Evolutionary conservation across 2,797 vertebrate species (phyloP), one percentile per base, ranked within the genome.

Genomic region (Corythornis leucogaster): DNA sequence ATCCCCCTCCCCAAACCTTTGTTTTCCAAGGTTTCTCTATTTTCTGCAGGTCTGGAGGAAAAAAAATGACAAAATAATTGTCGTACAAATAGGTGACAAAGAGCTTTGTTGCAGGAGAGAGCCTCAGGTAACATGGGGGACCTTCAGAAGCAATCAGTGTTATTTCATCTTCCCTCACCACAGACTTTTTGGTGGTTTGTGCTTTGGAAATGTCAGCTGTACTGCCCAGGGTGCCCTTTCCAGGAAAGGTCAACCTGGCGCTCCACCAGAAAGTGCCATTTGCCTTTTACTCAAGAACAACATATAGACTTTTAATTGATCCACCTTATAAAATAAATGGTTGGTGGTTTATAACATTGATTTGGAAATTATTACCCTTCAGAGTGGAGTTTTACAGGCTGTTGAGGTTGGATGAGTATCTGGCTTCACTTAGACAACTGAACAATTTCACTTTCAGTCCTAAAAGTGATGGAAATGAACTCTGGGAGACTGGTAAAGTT

Each of bases 121-220:
- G 48, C 87, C 71, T 42, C 1, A 2, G 55, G 68, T 45, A 13
- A 12, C 14, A 22, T 4, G 0, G 7, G 13, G 19, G 63, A 48
- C 22, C 35, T 83, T 94, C 85, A 70, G 80, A 89, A 83, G 50
- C 3, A 2, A 85, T 91, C 76, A 61, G 28, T 3, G 25, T 89
- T 61, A 35, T 43, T 80, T 68, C 19, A 8, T 45, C 74, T 82
- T 61, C 80, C 83, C 73, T 71, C 82, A 43, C 30, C 4, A 3
- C 22, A 24, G 43, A 22, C 31, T 59, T 80, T 74, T 80, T 48
- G 50, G 38, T 35, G 46, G 24, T 62, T 73, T 42, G 38, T 25
- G 54, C 53, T 57, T 68, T 19, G 63, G 63, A 93, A 95, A 94
- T 90, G 95, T 95, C 94, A 93, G 28, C 54, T 33, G 67, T 48